Evolutionary conservation across 2,888 invertebrate species (phyloP), one percentile per base, ranked within the genome.

Genomic region (Amblyjoppa proteus): DNA sequence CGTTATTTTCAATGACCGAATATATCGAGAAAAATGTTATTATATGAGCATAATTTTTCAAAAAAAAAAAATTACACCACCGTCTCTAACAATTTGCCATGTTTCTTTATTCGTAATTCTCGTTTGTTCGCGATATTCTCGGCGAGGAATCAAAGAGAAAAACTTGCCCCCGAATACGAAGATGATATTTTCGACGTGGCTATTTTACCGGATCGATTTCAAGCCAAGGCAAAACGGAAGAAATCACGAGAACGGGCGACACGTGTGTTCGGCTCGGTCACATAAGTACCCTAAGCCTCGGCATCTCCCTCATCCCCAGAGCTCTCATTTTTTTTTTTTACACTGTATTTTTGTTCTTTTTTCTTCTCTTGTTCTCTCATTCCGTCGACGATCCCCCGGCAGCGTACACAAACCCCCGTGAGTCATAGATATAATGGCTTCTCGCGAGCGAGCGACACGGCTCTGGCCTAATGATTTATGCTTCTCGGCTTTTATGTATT

Each of bases 351-450:
- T 81, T 75, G 69, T 77, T 80, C 11, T 34, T 61, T 64, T 74
- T 49, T 16, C 16, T 13, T 4, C 45, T 49, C 45, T 49, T 68
- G 61, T 66, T 71, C 61, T 79, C 49, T 73, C 64, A 56, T 75
- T 82, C 25, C 41, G 41, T 61, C 53, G 53, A 56, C 81, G 84
- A 84, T 88, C 85, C 86, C 86, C 79, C 75, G 81, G 78, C 53
- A 77, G 53, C 53, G 61, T 75, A 75, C 16, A 75, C 34, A 82
- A 79, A 64, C 64, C 81, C 85, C 81, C 51, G 88, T 92, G 93
- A 92, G 91, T 92, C 93, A 92, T 90, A 78, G 81, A 92, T 83
- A 86, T 92, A 93, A 93, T 92, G 91, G 92, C 90, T 92, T 91
- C 90, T 92, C 90, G 88, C 81, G 76, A 34, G 49, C 70, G 64